Conservation (phyloP, 2,113 vertebrate species). For the Orthonyx spaldingii region DNA sequence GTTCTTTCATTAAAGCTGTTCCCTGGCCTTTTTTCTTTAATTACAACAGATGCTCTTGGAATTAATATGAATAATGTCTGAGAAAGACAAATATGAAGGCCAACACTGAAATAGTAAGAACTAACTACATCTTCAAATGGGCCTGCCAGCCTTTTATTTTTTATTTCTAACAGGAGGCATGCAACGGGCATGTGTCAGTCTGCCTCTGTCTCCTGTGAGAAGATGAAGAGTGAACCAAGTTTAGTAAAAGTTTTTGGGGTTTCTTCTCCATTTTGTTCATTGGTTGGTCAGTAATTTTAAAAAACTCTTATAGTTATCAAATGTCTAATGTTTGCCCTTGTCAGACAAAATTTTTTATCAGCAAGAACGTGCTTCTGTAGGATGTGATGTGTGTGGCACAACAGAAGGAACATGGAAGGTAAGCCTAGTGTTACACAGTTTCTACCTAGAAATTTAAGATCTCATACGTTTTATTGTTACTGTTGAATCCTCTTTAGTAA, state of each 20-base stretch:
- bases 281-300: neutral
- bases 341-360: neutral
- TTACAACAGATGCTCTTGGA: neutral
- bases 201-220: neutral
- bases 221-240: neutral
- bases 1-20: neutral
- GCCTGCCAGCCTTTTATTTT: neutral
- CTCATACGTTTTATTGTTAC: neutral
- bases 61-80: neutral
- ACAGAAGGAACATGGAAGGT: neutral
- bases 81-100: neutral
- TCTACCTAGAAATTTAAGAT: neutral
- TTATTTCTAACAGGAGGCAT: neutral
- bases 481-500: neutral
- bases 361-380: accelerated
- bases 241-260: neutral
- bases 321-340: neutral
- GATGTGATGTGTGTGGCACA: neutral
- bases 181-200: accelerated
- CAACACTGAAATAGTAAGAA: neutral
- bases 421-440: neutral
- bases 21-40: neutral
- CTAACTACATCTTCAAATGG: neutral
- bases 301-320: neutral
- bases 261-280: neutral